Conservation (phyloP, 2,113 vertebrate genomes). For the Eleginops maclovinus region DNA sequence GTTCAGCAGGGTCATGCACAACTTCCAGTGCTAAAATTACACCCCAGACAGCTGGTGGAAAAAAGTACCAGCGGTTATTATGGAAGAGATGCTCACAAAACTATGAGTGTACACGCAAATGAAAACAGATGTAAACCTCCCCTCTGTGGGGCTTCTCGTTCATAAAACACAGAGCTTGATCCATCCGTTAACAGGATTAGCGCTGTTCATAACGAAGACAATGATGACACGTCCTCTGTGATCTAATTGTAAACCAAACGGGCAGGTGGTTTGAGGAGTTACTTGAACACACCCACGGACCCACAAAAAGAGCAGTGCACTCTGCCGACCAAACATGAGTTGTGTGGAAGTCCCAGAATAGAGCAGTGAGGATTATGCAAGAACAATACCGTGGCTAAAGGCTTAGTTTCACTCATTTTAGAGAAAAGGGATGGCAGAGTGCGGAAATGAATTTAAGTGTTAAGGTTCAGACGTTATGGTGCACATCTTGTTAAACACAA, state of each 20-base stretch:
- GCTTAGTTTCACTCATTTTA: constrained; percentile 68
- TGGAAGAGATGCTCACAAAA: constrained; percentile 39
- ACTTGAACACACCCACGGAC: constrained; percentile 12
- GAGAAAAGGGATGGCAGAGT: constrained; percentile 45
- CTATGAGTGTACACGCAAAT: constrained; percentile 21
- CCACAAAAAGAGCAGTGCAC: constrained; percentile 14
- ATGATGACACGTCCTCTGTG: background rate
- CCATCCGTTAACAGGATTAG: constrained; percentile 49
- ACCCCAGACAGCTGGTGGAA: constrained; percentile 8
- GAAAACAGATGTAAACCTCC: constrained; percentile 17
- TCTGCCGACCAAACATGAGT: constrained; percentile 34
- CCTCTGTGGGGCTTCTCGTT: constrained; percentile 41
- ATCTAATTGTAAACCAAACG: constrained; percentile 52
- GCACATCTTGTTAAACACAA: constrained; percentile 22
- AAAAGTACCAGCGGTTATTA: constrained; percentile 24
- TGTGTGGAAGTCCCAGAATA: constrained; percentile 55
- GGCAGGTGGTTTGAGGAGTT: constrained; percentile 45
- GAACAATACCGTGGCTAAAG: constrained; percentile 67
- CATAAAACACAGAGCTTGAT: constrained; percentile 44
- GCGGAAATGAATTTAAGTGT: constrained; percentile 46
- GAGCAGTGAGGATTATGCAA: constrained; percentile 64
- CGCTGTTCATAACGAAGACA: constrained; percentile 11
- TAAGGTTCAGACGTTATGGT: constrained; percentile 23
- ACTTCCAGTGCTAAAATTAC: constrained; percentile 58
- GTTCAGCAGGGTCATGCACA: constrained; percentile 17